These are phyloP conservation scores for Sarcoramphus papa DNA, from an alignment of 2,797 vertebrate species.

Conservation along the genomic window DNA sequence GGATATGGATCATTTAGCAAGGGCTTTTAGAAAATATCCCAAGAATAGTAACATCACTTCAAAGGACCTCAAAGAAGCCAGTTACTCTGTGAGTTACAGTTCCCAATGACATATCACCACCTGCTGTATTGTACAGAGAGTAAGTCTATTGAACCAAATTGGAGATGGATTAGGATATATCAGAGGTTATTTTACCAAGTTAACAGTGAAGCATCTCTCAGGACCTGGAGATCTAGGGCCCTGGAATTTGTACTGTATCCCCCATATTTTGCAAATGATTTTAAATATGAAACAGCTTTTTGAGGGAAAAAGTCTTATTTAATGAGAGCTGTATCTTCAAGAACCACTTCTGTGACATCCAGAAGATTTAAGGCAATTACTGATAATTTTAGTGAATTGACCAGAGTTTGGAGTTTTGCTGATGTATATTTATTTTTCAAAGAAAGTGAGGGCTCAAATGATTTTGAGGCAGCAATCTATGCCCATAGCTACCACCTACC, in stretches of 20 bases:
- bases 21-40: slow-evolving; percentile 20
- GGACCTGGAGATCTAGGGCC: neutral
- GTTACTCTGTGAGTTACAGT: neutral
- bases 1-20: slow-evolving; percentile 40
- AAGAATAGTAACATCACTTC: slow-evolving; percentile 15
- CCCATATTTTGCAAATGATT: neutral
- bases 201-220: neutral
- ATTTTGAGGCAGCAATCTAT: neutral
- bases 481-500: neutral
- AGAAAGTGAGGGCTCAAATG: neutral
- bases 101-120: neutral
- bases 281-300: neutral
- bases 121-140: neutral
- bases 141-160: neutral
- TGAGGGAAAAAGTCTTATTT: neutral
- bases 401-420: neutral
- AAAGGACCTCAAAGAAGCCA: neutral
- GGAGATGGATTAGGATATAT: neutral
- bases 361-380: neutral
- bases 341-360: neutral
- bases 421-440: neutral
- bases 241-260: neutral
- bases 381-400: neutral
- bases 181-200: neutral
- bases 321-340: neutral